A percentile compares a stretch with the other conserved stretches of the same genome.
These are phyloP conservation scores for Condylura cristata DNA, from an alignment of 2,113 vertebrate species.

Conservation along the genomic window DNA sequence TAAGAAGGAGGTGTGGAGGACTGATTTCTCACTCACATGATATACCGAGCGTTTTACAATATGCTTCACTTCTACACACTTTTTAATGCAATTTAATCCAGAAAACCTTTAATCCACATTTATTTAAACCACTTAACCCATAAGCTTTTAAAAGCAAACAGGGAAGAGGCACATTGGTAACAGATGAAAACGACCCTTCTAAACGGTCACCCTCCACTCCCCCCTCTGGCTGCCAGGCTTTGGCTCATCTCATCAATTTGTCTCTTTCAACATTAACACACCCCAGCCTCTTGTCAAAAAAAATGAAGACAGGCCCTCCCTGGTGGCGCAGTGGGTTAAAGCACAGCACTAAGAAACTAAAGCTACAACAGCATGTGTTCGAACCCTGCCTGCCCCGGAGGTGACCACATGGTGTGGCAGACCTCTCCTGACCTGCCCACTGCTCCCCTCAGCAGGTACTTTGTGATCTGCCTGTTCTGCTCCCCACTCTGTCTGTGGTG, in stretches of 20 bases:
- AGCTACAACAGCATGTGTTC: too few relatives aligned
- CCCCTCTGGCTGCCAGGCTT: background rate
- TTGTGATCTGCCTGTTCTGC: too few relatives aligned
- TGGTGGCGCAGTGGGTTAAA: too few relatives aligned
- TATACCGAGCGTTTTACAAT: background rate
- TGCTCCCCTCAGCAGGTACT: too few relatives aligned
- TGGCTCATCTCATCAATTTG: background rate
- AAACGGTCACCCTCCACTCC: background rate
- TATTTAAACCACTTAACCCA: background rate
- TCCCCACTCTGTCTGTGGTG: too few relatives aligned
- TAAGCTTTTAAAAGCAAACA: slow-evolving; percentile 15
- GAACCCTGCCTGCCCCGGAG: too few relatives aligned
- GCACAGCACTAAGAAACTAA: too few relatives aligned
- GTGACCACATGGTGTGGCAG: too few relatives aligned
- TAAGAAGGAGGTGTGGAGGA: background rate
- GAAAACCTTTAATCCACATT: background rate
- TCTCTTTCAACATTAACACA: background rate
- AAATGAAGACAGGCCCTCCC: too few relatives aligned
- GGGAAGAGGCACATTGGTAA: background rate
- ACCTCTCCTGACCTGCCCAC: too few relatives aligned
- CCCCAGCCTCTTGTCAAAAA: background rate
- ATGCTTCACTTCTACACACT: background rate
- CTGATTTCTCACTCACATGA: background rate
- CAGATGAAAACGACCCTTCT: background rate
- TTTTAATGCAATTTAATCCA: background rate